Base-by-base conservation (phyloP, 2,113 vertebrate genomes). In the Tachuris rubrigastra region DNA sequence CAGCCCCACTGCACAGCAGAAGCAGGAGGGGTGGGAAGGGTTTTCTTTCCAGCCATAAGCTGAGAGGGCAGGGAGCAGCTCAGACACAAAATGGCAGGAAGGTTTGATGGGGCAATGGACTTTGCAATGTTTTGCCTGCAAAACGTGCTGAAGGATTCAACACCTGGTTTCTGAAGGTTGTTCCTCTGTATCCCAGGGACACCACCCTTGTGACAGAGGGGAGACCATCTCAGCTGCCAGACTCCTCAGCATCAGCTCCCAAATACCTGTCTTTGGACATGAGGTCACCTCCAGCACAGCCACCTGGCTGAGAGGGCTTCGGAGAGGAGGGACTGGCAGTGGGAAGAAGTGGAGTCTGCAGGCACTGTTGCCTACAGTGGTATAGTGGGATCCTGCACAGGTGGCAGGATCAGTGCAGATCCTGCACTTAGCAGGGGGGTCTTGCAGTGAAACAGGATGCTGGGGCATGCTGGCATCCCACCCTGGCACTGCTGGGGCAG, bases 401-500 rank as follows among this genome's bases (percentile, higher is more conserved):
- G 14, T 7, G 22, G 55, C 55, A 33, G 25, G 27, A 33, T 22
- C 28, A n/a, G n/a, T n/a, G n/a, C n/a, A n/a, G n/a, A n/a, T n/a
- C n/a, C n/a, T n/a, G n/a, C n/a, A n/a, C n/a, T n/a, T n/a, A 50
- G 22, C 50, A 50, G 22, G 0, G 4, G 53, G 30, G n/a, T 49
- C 42, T 63, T 46, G 44, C 49, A 41, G 15, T 15, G 31, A 42
- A 44, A 39, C 42, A 42, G 71, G 3, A 5, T 44, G 24, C 14
- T 39, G 72, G 76, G 35, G 6, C 30, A 71, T 22, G 46, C 72
- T 63, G 72, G 8, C 42, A 27, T 49, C 31, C 52, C 55, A n/a
- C 10, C 42, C 2, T 5, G 50, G 24, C 67, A 17, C 60, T 49
- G 74, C 5, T 65, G 84, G 58, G 58, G 22, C 12, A 12, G 35